A percentile compares a stretch with the other conserved stretches of the same genome.
These are phyloP conservation scores for Novumbra hubbsi DNA, from an alignment of 2,797 vertebrate genomes.

Conservation along the genomic window DNA sequence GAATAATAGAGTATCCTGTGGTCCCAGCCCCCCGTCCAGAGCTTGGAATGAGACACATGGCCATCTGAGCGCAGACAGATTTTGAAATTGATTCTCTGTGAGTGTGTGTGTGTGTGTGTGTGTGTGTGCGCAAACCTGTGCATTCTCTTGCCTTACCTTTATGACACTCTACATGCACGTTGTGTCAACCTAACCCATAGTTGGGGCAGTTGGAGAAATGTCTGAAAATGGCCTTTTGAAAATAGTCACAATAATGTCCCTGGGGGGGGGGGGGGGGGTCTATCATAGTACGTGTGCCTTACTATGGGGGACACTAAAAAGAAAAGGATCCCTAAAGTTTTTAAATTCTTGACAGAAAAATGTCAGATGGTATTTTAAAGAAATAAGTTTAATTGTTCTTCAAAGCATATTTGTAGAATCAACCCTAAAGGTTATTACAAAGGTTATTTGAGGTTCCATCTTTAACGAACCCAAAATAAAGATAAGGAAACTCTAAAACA, in stretches of 20 bases:
- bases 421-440: too few species aligned
- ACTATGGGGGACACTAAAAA: background rate
- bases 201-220: background rate
- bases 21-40: constrained; percentile 49
- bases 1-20: constrained; percentile 68
- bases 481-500: too few species aligned
- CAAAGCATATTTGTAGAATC: too few species aligned
- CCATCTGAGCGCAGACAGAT: constrained; percentile 65
- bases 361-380: too few species aligned
- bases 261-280: too few species aligned
- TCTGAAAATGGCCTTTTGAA: background rate
- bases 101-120: background rate
- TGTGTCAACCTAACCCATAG: background rate
- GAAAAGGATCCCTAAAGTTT: too few species aligned
- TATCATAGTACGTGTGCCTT: background rate
- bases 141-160: background rate
- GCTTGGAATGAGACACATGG: constrained; percentile 60
- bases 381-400: too few species aligned
- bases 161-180: background rate
- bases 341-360: too few species aligned
- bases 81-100: constrained; percentile 14
- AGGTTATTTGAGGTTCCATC: too few species aligned
- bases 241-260: too few species aligned
- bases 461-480: too few species aligned
- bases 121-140: constrained; percentile 54